Percentiles rank a stretch among this genome's conserved stretches.
These are phyloP conservation scores for Cygnus buccinator DNA, from an alignment of 2,113 vertebrate genomes.

Conservation along the genomic window DNA sequence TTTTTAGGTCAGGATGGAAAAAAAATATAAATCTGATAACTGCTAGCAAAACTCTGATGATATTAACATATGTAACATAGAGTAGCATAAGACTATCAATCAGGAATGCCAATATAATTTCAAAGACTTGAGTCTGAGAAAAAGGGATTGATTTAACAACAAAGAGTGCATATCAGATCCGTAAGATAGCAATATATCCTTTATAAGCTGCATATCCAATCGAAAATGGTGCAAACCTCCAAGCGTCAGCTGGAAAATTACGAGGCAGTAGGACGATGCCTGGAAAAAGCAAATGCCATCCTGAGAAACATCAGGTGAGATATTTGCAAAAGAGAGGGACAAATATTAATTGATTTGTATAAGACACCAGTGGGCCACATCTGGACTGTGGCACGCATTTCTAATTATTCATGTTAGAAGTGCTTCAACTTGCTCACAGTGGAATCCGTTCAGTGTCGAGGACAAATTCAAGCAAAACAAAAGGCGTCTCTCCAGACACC, in stretches of 20 bases:
- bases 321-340: background rate
- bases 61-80: background rate
- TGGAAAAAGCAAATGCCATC: background rate
- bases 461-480: background rate
- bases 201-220: background rate
- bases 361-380: background rate
- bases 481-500: background rate
- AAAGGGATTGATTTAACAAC: background rate
- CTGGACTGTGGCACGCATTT: background rate
- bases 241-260: background rate
- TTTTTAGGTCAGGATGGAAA: background rate
- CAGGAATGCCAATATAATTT: background rate
- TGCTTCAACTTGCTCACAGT: background rate
- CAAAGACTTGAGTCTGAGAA: background rate
- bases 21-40: background rate
- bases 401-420: background rate
- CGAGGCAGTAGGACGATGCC: background rate
- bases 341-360: background rate
- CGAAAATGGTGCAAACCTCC: background rate
- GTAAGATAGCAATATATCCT: background rate
- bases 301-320: background rate
- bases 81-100: background rate
- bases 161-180: background rate
- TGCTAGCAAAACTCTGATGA: background rate
- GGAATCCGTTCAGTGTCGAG: background rate